Conservation (phyloP, 2,888 invertebrate genomes). For the Calameuta pallipes region DNA sequence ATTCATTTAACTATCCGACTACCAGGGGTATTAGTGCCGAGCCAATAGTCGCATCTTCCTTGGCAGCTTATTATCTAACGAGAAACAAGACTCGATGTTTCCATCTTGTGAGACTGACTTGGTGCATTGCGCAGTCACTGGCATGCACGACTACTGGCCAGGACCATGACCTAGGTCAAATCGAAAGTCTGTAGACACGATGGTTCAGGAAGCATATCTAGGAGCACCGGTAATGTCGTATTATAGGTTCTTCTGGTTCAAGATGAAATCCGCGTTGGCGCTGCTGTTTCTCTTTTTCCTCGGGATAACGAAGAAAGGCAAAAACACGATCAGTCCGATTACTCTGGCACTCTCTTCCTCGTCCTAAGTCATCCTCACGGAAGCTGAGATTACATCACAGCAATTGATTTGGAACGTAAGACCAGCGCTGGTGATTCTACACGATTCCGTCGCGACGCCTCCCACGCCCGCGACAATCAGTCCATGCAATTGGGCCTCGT, state of each 20-base stretch:
- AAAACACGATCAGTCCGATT: background rate
- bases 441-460: conserved; percentile 9
- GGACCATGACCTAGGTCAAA: background rate
- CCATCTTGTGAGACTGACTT: too few relatives aligned
- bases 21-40: too few relatives aligned
- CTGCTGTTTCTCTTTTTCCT: background rate
- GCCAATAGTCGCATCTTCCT: too few relatives aligned
- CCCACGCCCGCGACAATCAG: conserved; percentile 39
- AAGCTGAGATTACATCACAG: background rate
- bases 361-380: background rate
- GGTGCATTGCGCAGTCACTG: too few relatives aligned
- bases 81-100: too few relatives aligned
- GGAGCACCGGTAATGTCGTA: background rate
- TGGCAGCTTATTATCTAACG: too few relatives aligned
- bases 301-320: background rate
- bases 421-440: background rate
- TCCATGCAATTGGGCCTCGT: conserved; percentile 35
- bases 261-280: background rate
- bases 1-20: too few relatives aligned
- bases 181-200: background rate
- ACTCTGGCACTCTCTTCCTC: background rate
- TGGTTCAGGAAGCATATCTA: background rate
- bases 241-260: background rate
- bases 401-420: background rate
- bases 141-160: background rate